These are phyloP conservation scores for Gymnocephalus cernua DNA, from an alignment of 2,113 vertebrate genomes.

Conservation along the genomic window DNA sequence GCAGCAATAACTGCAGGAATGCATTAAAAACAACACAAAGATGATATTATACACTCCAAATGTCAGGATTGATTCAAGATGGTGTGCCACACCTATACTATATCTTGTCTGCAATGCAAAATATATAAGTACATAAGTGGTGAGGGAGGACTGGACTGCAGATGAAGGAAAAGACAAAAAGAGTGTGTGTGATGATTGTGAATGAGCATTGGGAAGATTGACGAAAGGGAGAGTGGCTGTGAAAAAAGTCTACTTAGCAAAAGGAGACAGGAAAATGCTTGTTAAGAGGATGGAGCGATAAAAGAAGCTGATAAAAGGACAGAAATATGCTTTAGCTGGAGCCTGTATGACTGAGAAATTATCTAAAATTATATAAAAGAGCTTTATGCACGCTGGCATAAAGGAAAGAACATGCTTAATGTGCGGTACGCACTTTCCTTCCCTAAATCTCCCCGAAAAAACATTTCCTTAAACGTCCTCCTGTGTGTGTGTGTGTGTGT, in stretches of 20 bases:
- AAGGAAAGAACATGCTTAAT: conserved; percentile 60
- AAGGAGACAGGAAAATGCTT: conserved; percentile 67
- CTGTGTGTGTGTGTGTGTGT: conserved; percentile 15
- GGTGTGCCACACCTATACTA: conserved; percentile 33
- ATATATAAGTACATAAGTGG: conserved; percentile 28
- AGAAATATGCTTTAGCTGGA: conserved; percentile 62
- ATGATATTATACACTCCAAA: conserved; percentile 55
- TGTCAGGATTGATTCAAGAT: conserved; percentile 49
- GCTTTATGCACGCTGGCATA: conserved; percentile 52
- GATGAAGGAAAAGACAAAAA: conserved; percentile 38
- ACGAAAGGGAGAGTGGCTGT: conserved; percentile 44
- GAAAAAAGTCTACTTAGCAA: conserved; percentile 60
- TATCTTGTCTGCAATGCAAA: conserved; percentile 42
- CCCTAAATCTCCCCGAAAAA: conserved; percentile 38
- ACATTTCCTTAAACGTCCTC: conserved; percentile 41
- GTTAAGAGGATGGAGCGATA: conserved; percentile 64
- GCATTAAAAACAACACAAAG: conserved; percentile 64
- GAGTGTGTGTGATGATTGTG: conserved; percentile 33
- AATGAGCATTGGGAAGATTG: conserved; percentile 61
- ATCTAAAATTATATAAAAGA: conserved; percentile 74
- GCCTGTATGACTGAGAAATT: conserved; percentile 59
- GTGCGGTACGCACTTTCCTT: conserved; percentile 41
- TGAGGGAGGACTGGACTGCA: conserved; percentile 16
- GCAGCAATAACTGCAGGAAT: conserved; percentile 61
- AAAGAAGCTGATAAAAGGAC: conserved; percentile 71